Base-by-base conservation (phyloP, 2,113 vertebrate species). In the Nycticebus coucang region DNA sequence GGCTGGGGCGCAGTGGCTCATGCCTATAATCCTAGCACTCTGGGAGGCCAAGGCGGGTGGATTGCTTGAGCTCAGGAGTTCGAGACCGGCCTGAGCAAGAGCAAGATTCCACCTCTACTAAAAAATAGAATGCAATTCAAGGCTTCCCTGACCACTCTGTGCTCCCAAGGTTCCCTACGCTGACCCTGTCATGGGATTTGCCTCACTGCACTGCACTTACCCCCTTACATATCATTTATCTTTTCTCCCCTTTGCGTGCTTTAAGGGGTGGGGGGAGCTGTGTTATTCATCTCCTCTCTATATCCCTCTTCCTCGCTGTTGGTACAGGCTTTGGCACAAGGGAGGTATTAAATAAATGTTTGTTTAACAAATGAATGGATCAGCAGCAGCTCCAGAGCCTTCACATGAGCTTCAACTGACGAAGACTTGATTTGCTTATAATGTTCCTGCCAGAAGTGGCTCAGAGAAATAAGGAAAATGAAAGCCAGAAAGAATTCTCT, bases 361-460 rank as follows among this genome's bases (percentile, higher is more conserved):
- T 77, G 66, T 55, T 95, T 96, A 89, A 87, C 57, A 83, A 95
- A 69, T 33, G 77, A 96, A 35, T 7, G 26, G 84, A 89, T 80
- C 59, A 75, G 80, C 74, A 53, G 86, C 33, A 28, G 55, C 41
- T 89, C 69, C 79, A 68, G 88, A 64, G 71, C 37, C 64, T 72
- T 86, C 62, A 71, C 59, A 93, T 50, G 82, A 82, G 59, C 50
- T 88, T 94, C 74, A 10, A 62, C 28, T 35, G 55, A 96, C 85
- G 93, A 93, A 94, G 94, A 79, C 81, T 92, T 82, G 84, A 88
- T 96, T 93, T 92, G 72, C 66, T 92, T 90, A 72, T 64, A 93
- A 90, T 68, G 66, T 86, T 92, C 45, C 78, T 69, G 35, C 78
- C 66, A 74, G 71, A 89, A 68, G 90, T 21, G 37, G 26, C 85